phyloP scores from a whole-genome alignment of 35 echinoderm and acorn worm genomes.

The Lytechinus variegatus region DNA sequence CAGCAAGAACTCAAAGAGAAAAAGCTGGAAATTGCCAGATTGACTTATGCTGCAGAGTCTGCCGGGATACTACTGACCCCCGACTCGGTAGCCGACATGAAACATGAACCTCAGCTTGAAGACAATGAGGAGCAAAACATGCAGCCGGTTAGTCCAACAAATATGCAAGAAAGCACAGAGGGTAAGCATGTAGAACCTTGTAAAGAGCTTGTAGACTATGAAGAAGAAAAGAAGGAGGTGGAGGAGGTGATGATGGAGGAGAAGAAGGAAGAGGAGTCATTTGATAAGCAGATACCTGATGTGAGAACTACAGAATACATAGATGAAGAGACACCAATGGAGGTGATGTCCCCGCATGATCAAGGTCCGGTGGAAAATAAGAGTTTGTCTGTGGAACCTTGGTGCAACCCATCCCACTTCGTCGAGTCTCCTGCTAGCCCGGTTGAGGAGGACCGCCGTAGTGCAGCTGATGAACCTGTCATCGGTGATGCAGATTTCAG shows the following conservation, averaged over 20 bases:
- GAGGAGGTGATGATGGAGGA: conserved; percentile 12
- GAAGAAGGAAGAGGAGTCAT: background rate
- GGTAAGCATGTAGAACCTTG: conserved; percentile 10
- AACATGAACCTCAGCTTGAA: background rate
- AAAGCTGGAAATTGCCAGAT: conserved; percentile 55
- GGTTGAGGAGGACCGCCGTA: background rate
- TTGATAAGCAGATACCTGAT: conserved; percentile 23
- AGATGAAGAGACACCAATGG: background rate
- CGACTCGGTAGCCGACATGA: background rate
- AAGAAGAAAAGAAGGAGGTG: background rate
- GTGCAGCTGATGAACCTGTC: background rate
- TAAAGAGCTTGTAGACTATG: background rate
- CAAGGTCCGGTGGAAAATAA: background rate
- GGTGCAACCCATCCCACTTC: conserved; percentile 30
- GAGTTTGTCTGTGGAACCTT: conserved; percentile 46
- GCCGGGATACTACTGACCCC: background rate
- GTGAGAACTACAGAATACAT: conserved; percentile 48
- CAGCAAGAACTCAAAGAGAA: conserved; percentile 95
- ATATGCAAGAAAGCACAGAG: background rate
- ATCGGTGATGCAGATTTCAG: background rate
- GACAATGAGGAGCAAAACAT: background rate
- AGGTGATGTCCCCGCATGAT: background rate
- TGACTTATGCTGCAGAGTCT: conserved; percentile 15
- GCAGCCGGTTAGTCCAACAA: background rate
- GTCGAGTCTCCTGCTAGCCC: conserved; percentile 41